Base-by-base conservation (phyloP, 2,888 invertebrate species). In the Biston stratarius region DNA sequence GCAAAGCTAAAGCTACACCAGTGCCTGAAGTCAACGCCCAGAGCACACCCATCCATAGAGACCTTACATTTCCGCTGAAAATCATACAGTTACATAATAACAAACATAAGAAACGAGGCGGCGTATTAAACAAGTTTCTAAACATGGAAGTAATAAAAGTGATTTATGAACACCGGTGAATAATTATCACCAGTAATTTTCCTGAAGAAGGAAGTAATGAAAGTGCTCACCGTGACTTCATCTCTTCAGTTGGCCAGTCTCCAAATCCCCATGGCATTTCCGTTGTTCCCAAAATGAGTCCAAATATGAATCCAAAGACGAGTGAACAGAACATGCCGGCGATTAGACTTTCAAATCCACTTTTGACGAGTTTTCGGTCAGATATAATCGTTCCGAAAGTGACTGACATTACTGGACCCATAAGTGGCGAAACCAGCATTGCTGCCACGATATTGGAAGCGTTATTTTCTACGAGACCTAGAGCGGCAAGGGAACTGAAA, bases 351-450 rank as follows among this genome's bases (percentile, higher is more conserved):
- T 95, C 95, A 47, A 97, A 94, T 3, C 97, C 97, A 67, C 96
- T 95, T 77, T 94, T 95, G 75, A 96, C 94, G 8, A 97, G 94
- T 72, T 95, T 94, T 76, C 94, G 89, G 83, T 97, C 97, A 36
- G 96, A 95, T 77, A 97, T 97, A 69, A 97, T 96, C 33, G 96
- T 95, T 8, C 97, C 97, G 84, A 97, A 97, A 61, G 97, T 97
- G 73, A 97, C 95, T n/a, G 97, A 97, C 96, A 97, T 96, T 12
- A 97, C 97, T 0, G 97, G 97, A 0, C 97, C 97, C 96, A 96
- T 96, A 11, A 97, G 92, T 0, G 96, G 96, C 1, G 96, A 96
- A 0, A 97, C 96, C 77, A 96, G 86, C 96, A 96, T 96, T 36
- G 96, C 96, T 36, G 96, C 96, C 33, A 96, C 96, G 72, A 98